Evolutionary conservation across 1,140 invertebrate species (phyloP).

Genomic region (Bombus turneri): DNA sequence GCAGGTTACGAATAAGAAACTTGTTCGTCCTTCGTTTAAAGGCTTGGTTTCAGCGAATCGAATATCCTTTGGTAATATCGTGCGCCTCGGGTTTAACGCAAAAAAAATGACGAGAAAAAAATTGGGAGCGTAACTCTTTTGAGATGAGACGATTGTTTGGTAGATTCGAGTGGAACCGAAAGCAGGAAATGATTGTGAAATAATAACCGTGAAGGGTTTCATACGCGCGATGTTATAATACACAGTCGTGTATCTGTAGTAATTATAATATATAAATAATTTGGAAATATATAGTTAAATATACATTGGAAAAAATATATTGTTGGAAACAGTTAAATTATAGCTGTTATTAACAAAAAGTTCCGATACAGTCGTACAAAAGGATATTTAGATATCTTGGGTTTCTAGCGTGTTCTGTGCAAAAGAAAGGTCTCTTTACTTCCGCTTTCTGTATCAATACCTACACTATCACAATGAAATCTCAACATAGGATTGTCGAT

Average conservation of each 20-base stretch:
- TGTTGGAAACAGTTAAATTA: not conserved
- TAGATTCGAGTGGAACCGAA: not conserved
- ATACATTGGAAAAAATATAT: not conserved
- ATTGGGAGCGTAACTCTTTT: not conserved
- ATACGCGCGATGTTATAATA: not conserved
- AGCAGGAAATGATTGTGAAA: not conserved
- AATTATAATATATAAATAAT: not conserved
- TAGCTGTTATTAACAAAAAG: not conserved
- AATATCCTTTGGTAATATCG: conserved; percentile 18
- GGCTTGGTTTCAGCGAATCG: conserved; percentile 49
- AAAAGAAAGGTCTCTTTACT: not conserved
- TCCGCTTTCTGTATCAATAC: not conserved
- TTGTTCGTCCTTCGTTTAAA: conserved; percentile 66
- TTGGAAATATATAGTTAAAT: not conserved
- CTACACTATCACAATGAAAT: conserved; percentile 1
- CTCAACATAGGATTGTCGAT: conserved; percentile 22
- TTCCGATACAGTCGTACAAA: not conserved
- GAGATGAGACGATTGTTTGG: not conserved
- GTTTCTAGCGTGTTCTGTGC: not conserved
- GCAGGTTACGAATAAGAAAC: conserved; percentile 64
- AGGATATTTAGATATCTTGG: not conserved
- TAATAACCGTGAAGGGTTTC: not conserved
- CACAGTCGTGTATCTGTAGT: not conserved
- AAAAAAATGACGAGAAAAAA: not conserved
- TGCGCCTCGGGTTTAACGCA: not conserved